Evolutionary conservation across 1,140 invertebrate genomes (phyloP).

Genomic region (Cyclina sinensis): DNA sequence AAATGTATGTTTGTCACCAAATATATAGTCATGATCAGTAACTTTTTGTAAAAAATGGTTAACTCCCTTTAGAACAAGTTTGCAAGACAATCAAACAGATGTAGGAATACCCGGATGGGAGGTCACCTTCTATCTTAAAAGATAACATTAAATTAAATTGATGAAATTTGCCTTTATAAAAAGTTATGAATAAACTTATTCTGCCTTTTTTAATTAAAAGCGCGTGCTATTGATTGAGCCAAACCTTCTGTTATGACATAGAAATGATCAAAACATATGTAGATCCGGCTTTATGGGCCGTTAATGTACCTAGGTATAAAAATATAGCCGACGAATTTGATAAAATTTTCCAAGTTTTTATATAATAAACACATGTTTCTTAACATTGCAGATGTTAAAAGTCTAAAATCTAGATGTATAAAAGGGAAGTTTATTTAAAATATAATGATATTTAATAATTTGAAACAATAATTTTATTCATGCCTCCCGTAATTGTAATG

Average conservation of each 20-base stretch:
- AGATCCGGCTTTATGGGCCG: not conserved
- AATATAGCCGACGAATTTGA: slow-evolving; percentile 29
- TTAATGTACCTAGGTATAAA: slow-evolving; percentile 37
- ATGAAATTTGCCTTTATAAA: not conserved
- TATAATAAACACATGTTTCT: slow-evolving; percentile 10
- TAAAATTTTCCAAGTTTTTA: slow-evolving; percentile 17
- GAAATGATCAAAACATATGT: slow-evolving; percentile 31
- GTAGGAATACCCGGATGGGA: not conserved
- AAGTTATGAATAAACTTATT: slow-evolving; percentile 6
- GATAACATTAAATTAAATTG: not conserved
- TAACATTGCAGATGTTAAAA: slow-evolving; percentile 6
- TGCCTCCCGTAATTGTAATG: not conserved
- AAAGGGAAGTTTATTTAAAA: not conserved
- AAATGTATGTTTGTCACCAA: too few relatives aligned
- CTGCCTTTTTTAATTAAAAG: slow-evolving; percentile 9
- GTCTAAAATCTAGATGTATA: not conserved
- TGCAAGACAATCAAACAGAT: not conserved
- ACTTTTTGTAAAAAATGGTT: not conserved
- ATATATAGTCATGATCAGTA: too few relatives aligned
- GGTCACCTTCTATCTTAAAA: not conserved
- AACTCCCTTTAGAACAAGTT: not conserved
- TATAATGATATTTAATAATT: slow-evolving; percentile 32
- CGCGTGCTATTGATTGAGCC: not conserved
- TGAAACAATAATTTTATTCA: slow-evolving; percentile 7
- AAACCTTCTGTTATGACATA: slow-evolving; percentile 8